Evolutionary conservation across 2,888 invertebrate species (phyloP).

Genomic region (Ichneumoninae sp.): DNA sequence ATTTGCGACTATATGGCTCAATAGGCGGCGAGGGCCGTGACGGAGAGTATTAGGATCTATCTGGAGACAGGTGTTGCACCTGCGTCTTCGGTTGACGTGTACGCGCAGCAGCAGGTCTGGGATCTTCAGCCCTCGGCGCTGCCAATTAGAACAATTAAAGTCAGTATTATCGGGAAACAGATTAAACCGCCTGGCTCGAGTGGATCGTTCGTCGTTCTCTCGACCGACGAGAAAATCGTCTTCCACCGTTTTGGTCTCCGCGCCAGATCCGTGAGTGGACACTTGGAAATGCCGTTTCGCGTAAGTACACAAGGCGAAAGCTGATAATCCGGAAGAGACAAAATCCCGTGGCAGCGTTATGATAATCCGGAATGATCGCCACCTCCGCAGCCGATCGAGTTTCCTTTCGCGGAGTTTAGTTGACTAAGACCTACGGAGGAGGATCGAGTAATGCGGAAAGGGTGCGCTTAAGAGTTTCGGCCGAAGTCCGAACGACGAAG

Average conservation of each 20-base stretch:
- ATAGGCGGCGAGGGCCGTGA: neutral
- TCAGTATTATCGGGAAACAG: constrained; percentile 79
- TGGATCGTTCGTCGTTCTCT: constrained; percentile 15
- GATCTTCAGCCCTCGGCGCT: constrained; percentile 42
- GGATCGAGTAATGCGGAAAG: constrained; percentile 51
- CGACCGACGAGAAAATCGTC: neutral
- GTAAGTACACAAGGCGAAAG: constrained; percentile 34
- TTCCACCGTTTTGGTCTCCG: neutral
- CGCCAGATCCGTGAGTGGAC: neutral
- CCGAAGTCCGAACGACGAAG: constrained; percentile 43
- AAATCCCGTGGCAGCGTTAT: constrained; percentile 53
- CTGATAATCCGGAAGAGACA: constrained; percentile 63
- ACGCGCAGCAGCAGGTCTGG: constrained; percentile 10
- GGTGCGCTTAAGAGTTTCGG: constrained; percentile 44
- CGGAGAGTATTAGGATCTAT: constrained; percentile 6
- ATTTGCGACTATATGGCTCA: constrained; percentile 31
- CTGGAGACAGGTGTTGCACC: constrained; percentile 64
- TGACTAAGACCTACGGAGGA: constrained; percentile 36
- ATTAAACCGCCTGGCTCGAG: constrained; percentile 65
- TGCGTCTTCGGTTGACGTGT: constrained; percentile 45
- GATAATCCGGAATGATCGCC: constrained; percentile 64
- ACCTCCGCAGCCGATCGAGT: constrained; percentile 54
- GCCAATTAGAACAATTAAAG: constrained; percentile 77
- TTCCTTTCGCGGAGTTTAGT: constrained; percentile 34
- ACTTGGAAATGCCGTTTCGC: neutral